phyloP scores from a whole-genome alignment of 2,888 invertebrate species.

The Oscheius onirici region DNA sequence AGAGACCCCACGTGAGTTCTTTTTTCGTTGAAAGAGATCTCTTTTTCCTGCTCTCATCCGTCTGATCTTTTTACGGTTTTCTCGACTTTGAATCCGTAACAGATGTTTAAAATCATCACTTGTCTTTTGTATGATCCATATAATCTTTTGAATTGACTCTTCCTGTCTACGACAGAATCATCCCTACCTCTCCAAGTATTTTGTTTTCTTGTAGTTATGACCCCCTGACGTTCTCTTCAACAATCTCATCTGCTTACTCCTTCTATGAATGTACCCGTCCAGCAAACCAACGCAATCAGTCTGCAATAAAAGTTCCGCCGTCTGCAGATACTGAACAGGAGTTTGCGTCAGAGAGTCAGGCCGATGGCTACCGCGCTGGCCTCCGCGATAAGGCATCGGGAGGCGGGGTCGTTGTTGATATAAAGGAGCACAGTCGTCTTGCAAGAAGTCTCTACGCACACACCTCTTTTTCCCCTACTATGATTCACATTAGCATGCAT shows the following conservation, averaged over 20 bases:
- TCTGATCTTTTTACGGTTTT: neutral
- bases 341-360: conserved; percentile 15
- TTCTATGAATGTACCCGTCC: too few relatives aligned
- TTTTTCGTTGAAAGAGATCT: neutral
- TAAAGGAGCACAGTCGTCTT: conserved; percentile 16
- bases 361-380: conserved; percentile 6
- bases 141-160: neutral
- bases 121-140: neutral
- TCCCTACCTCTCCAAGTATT: too few relatives aligned
- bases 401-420: conserved; percentile 18
- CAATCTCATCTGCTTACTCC: too few relatives aligned
- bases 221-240: too few relatives aligned
- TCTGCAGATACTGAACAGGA: too few relatives aligned
- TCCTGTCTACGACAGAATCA: too few relatives aligned
- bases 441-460: neutral
- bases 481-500: conserved; percentile 30
- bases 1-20: neutral
- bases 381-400: conserved; percentile 16
- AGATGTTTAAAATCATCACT: neutral
- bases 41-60: neutral
- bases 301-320: conserved; percentile 9
- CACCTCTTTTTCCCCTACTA: neutral
- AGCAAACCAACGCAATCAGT: neutral
- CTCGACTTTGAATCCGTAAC: neutral
- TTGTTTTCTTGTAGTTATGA: too few relatives aligned